A percentile compares a stretch with the other conserved stretches of the same genome.
phyloP scores from a whole-genome alignment of 2,888 invertebrate genomes.

The Chelonus formosanus region DNA sequence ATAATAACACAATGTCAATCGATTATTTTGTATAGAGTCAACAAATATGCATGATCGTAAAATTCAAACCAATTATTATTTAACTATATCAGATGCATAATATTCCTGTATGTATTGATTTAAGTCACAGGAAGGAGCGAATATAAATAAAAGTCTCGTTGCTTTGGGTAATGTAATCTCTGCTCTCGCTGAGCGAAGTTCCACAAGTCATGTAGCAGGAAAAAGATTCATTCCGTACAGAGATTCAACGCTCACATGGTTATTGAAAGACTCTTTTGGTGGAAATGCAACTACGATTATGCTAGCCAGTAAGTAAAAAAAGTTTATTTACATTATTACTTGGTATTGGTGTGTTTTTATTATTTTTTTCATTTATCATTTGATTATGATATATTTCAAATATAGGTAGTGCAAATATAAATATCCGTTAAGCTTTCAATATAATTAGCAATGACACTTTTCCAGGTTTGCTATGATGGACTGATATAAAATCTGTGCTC shows the following conservation, averaged over 20 bases:
- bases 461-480: slow-evolving; percentile 62
- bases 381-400: too few relatives aligned
- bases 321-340: slow-evolving; percentile 5
- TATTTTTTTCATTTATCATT: too few relatives aligned
- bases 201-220: slow-evolving; percentile 55
- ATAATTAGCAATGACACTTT: slow-evolving; percentile 50
- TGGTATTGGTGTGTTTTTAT: not conserved
- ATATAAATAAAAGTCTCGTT: slow-evolving; percentile 83
- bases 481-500: slow-evolving; percentile 55
- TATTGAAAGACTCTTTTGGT: slow-evolving; percentile 81
- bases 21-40: too few relatives aligned
- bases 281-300: slow-evolving; percentile 81
- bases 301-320: slow-evolving; percentile 74
- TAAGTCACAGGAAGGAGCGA: slow-evolving; percentile 67
- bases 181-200: slow-evolving; percentile 68
- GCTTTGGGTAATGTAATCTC: slow-evolving; percentile 85
- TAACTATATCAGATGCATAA: slow-evolving; percentile 4
- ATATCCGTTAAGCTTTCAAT: not conserved
- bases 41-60: not conserved
- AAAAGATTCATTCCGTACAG: slow-evolving; percentile 78
- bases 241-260: slow-evolving; percentile 83
- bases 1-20: too few relatives aligned
- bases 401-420: too few relatives aligned
- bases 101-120: slow-evolving; percentile 10
- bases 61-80: not conserved